These are phyloP conservation scores for Andricus grossulariae DNA, from an alignment of 1,140 invertebrate genomes.

Conservation along the genomic window DNA sequence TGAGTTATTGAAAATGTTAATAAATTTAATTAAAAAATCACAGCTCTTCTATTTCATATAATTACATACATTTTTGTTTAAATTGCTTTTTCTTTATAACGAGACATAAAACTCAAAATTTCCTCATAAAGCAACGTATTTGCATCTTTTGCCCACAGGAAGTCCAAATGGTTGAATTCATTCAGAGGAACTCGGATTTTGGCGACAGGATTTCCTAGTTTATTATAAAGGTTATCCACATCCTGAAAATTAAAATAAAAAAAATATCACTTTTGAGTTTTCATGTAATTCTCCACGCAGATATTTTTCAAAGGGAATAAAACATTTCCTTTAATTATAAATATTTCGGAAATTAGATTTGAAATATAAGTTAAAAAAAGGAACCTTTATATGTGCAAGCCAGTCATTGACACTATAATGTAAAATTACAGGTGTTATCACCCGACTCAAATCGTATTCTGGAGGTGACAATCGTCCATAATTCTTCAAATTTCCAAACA, in stretches of 20 bases:
- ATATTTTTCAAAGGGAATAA: too few species aligned
- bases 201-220: constrained; percentile 73
- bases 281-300: too few species aligned
- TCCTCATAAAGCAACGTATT: constrained; percentile 76
- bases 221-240: constrained; percentile 73
- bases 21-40: too few species aligned
- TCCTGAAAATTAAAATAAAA: constrained; percentile 55
- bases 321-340: too few species aligned
- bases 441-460: constrained; percentile 77
- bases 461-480: constrained; percentile 75
- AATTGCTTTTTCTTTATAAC: neutral
- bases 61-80: too few species aligned
- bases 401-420: constrained; percentile 83
- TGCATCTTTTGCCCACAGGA: constrained; percentile 79
- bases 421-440: constrained; percentile 81
- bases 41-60: too few species aligned
- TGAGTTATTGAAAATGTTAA: too few species aligned
- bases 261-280: neutral
- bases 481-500: constrained; percentile 74
- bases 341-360: constrained; percentile 39
- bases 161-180: constrained; percentile 81
- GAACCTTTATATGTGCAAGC: constrained; percentile 70
- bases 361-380: too few species aligned
- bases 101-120: constrained; percentile 35
- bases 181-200: constrained; percentile 75